Evolutionary conservation across 2,888 invertebrate genomes (phyloP), one percentile per base, ranked within the genome.

Genomic region (Petrolisthes manimaculis): DNA sequence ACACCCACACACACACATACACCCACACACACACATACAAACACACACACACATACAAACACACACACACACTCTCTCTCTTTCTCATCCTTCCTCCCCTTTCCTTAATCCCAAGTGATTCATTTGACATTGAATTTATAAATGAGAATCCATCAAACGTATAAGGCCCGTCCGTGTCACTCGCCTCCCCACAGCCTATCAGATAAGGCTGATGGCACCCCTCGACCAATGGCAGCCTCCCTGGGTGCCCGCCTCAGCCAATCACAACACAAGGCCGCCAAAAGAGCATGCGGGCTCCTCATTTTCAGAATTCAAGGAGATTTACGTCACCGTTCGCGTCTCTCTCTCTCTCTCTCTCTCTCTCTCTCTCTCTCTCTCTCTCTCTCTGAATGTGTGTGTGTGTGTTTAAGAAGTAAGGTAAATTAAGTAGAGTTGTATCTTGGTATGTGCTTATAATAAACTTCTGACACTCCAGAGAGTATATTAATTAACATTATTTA

Each of bases 221-320:
- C 79, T 61, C n/a, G 21, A 54, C 87, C 87, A 87, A 82, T 80
- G 78, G 69, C 67, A 87, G 71, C 51, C 21, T 12, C 54, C n/a
- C 74, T n/a, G 55, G 74, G 37, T 21, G 21, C n/a, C 21, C 55
- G 54, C 51, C 56, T 79, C 79, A 61, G n/a, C 83, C 87, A 87
- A 83, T 87, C 79, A 83, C 56, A 83, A 83, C 55, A 2, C 69
- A 24, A 55, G 54, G 54, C 37, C 18, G 24, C n/a, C 12, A 55
- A 67, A 61, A 69, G 51, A 86, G 78, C 69, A 86, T 86, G 86
- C 86, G 86, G 86, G 86, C 83, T 79, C 83, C 80, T 83, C 83
- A 79, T 83, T 87, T 87, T 83, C 79, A 83, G 79, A 83, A 80
- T 79, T 71, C 83, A 83, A 83, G 79, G 74, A 79, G 83, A 83